phyloP scores from a whole-genome alignment of 2,888 invertebrate species.

The Achlya flavicornis region DNA sequence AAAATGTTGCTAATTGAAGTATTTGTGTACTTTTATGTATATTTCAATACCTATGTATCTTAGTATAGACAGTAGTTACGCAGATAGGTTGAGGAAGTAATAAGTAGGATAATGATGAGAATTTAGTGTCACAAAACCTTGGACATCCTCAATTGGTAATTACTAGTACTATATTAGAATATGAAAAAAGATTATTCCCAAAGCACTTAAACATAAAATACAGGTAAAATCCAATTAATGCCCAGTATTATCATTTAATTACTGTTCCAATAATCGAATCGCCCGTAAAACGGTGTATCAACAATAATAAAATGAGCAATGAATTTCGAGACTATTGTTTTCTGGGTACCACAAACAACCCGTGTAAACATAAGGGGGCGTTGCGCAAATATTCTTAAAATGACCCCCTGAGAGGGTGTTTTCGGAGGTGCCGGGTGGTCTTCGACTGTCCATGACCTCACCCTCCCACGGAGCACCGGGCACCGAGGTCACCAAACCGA shows the following conservation, averaged over 20 bases:
- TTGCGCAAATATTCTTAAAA: slow-evolving; percentile 83
- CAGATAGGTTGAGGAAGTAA: background rate
- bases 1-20: background rate
- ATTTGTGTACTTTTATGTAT: background rate
- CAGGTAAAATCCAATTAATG: slow-evolving; percentile 81
- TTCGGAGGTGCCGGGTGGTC: slow-evolving; percentile 57
- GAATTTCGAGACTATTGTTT: slow-evolving; percentile 84
- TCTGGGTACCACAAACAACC: slow-evolving; percentile 83
- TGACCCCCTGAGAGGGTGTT: slow-evolving; percentile 67
- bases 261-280: slow-evolving; percentile 82
- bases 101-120: background rate
- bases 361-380: slow-evolving; percentile 78
- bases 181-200: slow-evolving; percentile 15
- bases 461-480: slow-evolving; percentile 32
- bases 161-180: background rate
- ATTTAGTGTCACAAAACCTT: background rate
- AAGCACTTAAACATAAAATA: slow-evolving; percentile 61
- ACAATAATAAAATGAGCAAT: slow-evolving; percentile 84
- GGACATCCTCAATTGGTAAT: background rate
- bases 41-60: too few relatives aligned
- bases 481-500: slow-evolving; percentile 79
- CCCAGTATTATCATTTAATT: slow-evolving; percentile 83
- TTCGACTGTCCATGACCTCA: slow-evolving; percentile 66
- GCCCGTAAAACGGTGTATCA: slow-evolving; percentile 81
- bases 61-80: too few relatives aligned